These are phyloP conservation scores for Philereme vetulata DNA, from an alignment of 2,888 invertebrate genomes.

Conservation along the genomic window DNA sequence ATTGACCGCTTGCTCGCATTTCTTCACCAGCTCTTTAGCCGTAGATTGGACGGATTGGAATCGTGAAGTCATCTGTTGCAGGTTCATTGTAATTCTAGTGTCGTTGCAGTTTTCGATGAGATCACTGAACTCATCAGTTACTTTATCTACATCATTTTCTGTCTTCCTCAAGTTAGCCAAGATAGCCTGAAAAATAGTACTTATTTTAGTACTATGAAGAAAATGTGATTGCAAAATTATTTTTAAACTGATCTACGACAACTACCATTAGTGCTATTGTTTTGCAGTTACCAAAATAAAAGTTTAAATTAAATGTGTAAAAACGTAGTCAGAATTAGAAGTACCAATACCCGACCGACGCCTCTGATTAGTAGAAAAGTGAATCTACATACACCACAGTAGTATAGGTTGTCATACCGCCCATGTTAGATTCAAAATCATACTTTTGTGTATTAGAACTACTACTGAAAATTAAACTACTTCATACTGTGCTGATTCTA, in stretches of 20 bases:
- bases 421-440: constrained; percentile 55
- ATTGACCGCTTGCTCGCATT: constrained; percentile 93
- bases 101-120: constrained; percentile 93
- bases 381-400: constrained; percentile 35
- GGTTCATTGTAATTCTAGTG: constrained; percentile 92
- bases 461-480: constrained; percentile 79
- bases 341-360: constrained; percentile 51
- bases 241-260: constrained; percentile 75
- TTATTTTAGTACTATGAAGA: constrained; percentile 8
- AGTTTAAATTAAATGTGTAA: constrained; percentile 16
- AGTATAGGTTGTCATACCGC: constrained; percentile 34
- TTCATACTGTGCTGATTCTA: constrained; percentile 66
- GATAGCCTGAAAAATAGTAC: constrained; percentile 84
- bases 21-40: constrained; percentile 94
- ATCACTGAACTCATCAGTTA: constrained; percentile 93
- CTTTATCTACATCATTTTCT: constrained; percentile 93
- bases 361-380: constrained; percentile 53
- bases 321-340: constrained; percentile 47
- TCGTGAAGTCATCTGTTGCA: constrained; percentile 94
- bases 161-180: constrained; percentile 91
- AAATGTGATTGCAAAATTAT: constrained; percentile 25
- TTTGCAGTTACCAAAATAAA: constrained; percentile 39
- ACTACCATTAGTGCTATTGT: constrained; percentile 70
- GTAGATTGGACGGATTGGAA: constrained; percentile 95
- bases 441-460: constrained; percentile 64